phyloP scores from a whole-genome alignment of 2,797 vertebrate species.

The Alca torda region DNA sequence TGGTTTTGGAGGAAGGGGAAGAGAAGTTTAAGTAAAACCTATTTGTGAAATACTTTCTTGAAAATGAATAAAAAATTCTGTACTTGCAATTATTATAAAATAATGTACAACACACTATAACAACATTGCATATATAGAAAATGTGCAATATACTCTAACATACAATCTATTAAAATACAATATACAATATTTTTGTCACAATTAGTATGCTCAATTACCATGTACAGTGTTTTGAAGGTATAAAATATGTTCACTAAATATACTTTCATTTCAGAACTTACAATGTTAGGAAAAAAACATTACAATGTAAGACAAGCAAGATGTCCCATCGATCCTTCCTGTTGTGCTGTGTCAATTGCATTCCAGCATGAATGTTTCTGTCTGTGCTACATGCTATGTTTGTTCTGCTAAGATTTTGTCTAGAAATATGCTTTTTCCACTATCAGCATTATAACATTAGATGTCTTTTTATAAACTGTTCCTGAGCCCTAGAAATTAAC shows the following conservation, averaged over 20 bases:
- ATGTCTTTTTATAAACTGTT: background rate
- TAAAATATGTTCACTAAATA: background rate
- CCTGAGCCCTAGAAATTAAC: background rate
- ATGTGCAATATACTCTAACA: background rate
- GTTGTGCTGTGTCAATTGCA: background rate
- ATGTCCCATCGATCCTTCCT: background rate
- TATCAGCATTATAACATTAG: background rate
- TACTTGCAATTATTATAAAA: background rate
- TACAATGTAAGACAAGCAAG: background rate
- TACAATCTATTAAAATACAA: background rate
- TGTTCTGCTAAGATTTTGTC: background rate
- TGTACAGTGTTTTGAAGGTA: background rate
- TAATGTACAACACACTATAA: background rate
- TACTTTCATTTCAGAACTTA: background rate
- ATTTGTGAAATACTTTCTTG: background rate
- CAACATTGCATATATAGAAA: background rate
- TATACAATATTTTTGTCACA: background rate
- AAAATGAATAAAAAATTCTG: background rate
- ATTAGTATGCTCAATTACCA: background rate
- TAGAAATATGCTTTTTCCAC: background rate
- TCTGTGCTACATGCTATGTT: background rate
- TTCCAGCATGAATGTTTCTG: background rate
- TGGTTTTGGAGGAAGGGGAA: background rate
- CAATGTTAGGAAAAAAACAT: background rate
- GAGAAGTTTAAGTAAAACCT: background rate